Evolutionary conservation across 2,113 vertebrate genomes (phyloP), one percentile per base, ranked within the genome.

Genomic region (Procavia capensis): DNA sequence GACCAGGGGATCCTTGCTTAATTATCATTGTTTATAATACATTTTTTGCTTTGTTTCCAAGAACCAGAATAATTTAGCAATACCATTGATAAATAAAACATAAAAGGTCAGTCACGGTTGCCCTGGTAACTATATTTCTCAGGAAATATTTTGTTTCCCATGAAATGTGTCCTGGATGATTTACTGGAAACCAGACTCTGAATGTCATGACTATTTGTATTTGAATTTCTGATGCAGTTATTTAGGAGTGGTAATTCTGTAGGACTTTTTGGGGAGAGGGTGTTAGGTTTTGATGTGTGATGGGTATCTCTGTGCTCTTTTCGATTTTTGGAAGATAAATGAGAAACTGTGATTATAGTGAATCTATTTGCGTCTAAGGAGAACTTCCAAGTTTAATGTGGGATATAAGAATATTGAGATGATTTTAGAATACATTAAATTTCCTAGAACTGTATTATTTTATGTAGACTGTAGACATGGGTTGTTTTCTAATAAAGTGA

Each of bases 51-150:
- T 97, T 96, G 94, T 97, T 95, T 96, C 94, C 78, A 96, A 86
- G 96, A 96, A 90, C 91, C 84, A 91, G 95, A 97, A 91, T 97
- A 97, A 94, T 96, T 97, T 78, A 83, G 74, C 93, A 96, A 95
- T 96, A 75, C 16, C 63, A 95, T 90, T 95, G 91, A 97, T 97
- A 97, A 98, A 96, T 97, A 97, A 97, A 97, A 97, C 95, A 94
- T 96, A 93, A 96, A 98, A 97, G 96, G 94, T 97, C 94, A 96
- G 97, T 95, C 95, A 88, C 88, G 89, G 96, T 97, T 98, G 96
- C 93, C 96, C 94, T 91, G 96, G 96, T 95, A 97, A 95, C 97
- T 95, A 0, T 97, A 95, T 93, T 97, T 97, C 95, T 97, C 90
- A 95, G 96, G 80, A 97, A 95, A 93, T 96, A 92, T 95, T 97